Conservation (phyloP, 2,797 vertebrate genomes). For the Chromis chromis region DNA sequence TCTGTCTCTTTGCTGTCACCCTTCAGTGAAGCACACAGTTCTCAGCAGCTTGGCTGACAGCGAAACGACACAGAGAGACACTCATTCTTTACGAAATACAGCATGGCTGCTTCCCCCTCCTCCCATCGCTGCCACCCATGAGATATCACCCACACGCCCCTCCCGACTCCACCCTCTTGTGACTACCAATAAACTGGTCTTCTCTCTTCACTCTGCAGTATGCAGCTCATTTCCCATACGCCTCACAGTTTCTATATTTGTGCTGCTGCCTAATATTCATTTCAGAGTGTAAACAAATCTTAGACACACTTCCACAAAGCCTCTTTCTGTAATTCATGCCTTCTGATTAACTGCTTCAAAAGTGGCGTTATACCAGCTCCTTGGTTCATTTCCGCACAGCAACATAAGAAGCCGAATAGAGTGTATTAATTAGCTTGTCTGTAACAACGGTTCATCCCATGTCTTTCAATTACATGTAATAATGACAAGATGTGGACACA, state of each 20-base stretch:
- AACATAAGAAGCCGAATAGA: constrained; percentile 11
- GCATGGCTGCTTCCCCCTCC: constrained; percentile 40
- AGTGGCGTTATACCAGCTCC: constrained; percentile 9
- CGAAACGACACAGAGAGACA: constrained; percentile 66
- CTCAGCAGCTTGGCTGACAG: constrained; percentile 73
- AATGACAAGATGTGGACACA: constrained; percentile 36
- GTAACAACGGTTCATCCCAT: neutral
- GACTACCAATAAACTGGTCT: constrained; percentile 41
- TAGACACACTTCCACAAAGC: constrained; percentile 32
- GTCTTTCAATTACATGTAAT: constrained; percentile 28
- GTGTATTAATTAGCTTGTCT: constrained; percentile 22
- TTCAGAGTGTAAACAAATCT: constrained; percentile 45
- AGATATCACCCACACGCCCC: constrained; percentile 52
- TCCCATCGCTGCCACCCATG: constrained; percentile 44
- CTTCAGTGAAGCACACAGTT: constrained; percentile 73
- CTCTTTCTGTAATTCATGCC: constrained; percentile 33
- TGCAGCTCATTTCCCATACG: constrained; percentile 25
- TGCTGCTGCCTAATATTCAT: constrained; percentile 30
- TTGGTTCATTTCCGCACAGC: constrained; percentile 22
- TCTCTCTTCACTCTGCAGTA: constrained; percentile 22
- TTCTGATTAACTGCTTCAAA: constrained; percentile 35
- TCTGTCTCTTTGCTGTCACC: constrained; percentile 77
- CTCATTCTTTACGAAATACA: constrained; percentile 67
- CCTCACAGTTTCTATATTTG: constrained; percentile 21
- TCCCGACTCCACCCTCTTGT: constrained; percentile 50